A percentile compares a stretch with the other conserved stretches of the same genome.
Evolutionary conservation across 2,888 invertebrate species (phyloP).

Genomic region (Drosophila histrio): DNA sequence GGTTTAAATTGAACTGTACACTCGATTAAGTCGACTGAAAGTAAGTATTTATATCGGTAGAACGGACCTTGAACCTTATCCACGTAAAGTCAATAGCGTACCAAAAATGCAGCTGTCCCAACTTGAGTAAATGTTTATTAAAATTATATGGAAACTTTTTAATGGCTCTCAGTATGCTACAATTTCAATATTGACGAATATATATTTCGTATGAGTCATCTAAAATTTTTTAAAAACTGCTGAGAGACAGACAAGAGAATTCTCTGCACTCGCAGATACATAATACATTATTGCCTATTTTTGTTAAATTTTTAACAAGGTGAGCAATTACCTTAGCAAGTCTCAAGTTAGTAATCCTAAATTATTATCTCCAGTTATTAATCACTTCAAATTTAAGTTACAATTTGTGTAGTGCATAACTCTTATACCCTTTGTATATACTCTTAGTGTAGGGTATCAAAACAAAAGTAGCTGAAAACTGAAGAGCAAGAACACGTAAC

Average conservation of each 20-base stretch:
- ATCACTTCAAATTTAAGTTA: too few species aligned
- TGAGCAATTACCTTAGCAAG: neutral
- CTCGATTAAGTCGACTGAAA: neutral
- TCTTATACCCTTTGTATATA: neutral
- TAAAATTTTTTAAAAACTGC: neutral
- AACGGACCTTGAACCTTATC: conserved; percentile 26
- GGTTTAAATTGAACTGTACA: conserved; percentile 10
- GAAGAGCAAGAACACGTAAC: conserved; percentile 56
- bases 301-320: neutral
- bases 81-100: conserved; percentile 4
- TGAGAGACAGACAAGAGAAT: neutral
- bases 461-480: conserved; percentile 8
- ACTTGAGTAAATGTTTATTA: conserved; percentile 9
- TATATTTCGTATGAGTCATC: neutral
- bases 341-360: neutral
- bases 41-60: neutral
- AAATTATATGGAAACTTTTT: neutral
- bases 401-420: too few species aligned
- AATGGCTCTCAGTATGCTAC: neutral
- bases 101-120: conserved; percentile 20
- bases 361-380: neutral
- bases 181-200: neutral
- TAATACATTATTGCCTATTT: neutral
- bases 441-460: neutral
- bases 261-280: neutral